Base-by-base conservation (phyloP, 2,113 vertebrate genomes). In the Petromus typicus region DNA sequence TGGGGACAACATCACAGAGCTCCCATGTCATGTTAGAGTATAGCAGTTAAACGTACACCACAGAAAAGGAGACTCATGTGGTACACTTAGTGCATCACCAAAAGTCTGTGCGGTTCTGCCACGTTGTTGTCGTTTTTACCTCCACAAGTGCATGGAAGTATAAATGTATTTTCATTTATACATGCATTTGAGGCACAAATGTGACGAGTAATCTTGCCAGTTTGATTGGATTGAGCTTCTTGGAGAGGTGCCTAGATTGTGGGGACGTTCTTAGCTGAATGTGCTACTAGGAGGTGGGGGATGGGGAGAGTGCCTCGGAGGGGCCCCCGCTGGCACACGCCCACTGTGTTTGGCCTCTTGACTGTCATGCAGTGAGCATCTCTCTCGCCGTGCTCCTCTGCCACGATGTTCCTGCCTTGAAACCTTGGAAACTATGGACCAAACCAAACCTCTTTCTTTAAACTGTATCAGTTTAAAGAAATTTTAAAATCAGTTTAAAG, bases 141-240 rank as follows among this genome's bases (percentile, higher is more conserved):
- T 67, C 51, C 0, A 0, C 71, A 2, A 13, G n/a, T 27, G 18
- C 2, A 1, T 30, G 40, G 8, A 61, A 54, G 23, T 37, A 7
- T 57, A 54, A 93, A 76, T 57, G 48, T 14, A 1, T 27, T 0
- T n/a, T 45, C 6, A 3, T 11, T 76, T 73, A 56, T 73, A 30
- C 40, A 27, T 51, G 43, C 23, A 80, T 51, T 45, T 57, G 34
- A 25, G 7, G 16, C 48, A 63, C 30, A 76, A 20, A 30, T 18
- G 34, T 67, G 34, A 34, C 17, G 14, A 40, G 37, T 14, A 43
- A 25, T 73, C 69, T 43, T 73, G 69, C 43, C 40, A 40, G 9
- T 27, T 73, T 43, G 69, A 27, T 37, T 43, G 40, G 23, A 73
- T 22, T 12, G 23, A 37, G 40, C 69, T 23, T 27, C 69, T 43